Evolutionary conservation across 2,888 invertebrate genomes (phyloP), one percentile per base, ranked within the genome.

Genomic region (Melanargia galathea): DNA sequence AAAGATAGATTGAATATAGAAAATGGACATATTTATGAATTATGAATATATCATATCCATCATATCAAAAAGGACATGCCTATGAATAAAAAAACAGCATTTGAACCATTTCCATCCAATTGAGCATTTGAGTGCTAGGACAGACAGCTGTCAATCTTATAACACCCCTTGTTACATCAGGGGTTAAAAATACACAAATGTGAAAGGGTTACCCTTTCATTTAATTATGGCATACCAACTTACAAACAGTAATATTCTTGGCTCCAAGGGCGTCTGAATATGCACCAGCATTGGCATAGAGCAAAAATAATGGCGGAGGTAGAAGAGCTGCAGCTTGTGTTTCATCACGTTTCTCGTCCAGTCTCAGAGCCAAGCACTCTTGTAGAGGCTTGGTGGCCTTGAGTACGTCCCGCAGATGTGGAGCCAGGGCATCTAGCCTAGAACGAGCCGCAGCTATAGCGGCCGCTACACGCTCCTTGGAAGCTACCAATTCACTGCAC

Each of bases 381-480:
- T 98, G 97, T 18, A 98, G 89, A 0, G 98, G 98, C 80, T 96
- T 95, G 0, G 98, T 97, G 0, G 97, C 94, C 92, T 95, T 84
- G 2, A 92, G 82, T 1, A 90, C 89, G 75, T 89, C 87, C 55
- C 78, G 76, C 7, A 98, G 89, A 70, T 96, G 95, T 0, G 98
- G 98, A 6, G 94, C 94, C 43, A 98, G 92, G 59, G 95, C 96
- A 70, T 96, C 95, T 10, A 98, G 91, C 64, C 96, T 93, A 43
- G 95, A 94, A 59, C 95, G 93, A 65, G 96, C 95, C 13, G 93
- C 93, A 48, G 95, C 94, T 68, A 97, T 96, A 58, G 95, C 95
- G 45, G 94, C 92, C 1, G 94, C 94, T 1, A 97, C 94, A 51
- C 93, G 92, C 73, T 96, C 96, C 79, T 97, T 97, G 33, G 94